Conservation (phyloP, 2,888 invertebrate genomes). For the Catocala nupta region DNA sequence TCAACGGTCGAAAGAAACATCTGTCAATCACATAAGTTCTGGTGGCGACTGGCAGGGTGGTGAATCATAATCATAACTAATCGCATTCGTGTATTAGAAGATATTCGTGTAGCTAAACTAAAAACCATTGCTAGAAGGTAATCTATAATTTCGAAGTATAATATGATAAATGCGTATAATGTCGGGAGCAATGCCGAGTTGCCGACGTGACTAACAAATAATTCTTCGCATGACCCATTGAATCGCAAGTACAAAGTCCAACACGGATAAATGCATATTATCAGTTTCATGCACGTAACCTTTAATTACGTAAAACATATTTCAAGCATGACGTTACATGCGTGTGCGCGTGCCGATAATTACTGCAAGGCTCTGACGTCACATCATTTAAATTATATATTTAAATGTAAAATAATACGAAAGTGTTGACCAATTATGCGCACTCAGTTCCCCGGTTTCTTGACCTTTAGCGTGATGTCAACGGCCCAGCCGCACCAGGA, state of each 20-base stretch:
- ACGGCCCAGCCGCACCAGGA: slow-evolving; percentile 58
- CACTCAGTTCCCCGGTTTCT: slow-evolving; percentile 52
- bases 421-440: slow-evolving; percentile 61
- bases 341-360: slow-evolving; percentile 56
- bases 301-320: slow-evolving; percentile 58
- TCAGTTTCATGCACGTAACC: slow-evolving; percentile 45
- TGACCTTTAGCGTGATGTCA: slow-evolving; percentile 75
- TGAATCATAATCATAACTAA: no score
- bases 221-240: neutral
- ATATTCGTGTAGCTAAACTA: no score
- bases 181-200: neutral
- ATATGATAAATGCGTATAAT: neutral
- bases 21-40: no score
- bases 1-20: no score
- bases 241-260: slow-evolving; percentile 25
- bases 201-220: neutral
- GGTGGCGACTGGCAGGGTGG: no score
- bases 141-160: no score
- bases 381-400: slow-evolving; percentile 58
- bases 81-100: no score
- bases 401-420: slow-evolving; percentile 60
- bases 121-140: no score
- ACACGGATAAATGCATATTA: slow-evolving; percentile 44
- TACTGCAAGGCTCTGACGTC: slow-evolving; percentile 63
- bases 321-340: slow-evolving; percentile 54